Evolutionary conservation across 2,888 invertebrate species (phyloP).

Genomic region (Cinara cedri): DNA sequence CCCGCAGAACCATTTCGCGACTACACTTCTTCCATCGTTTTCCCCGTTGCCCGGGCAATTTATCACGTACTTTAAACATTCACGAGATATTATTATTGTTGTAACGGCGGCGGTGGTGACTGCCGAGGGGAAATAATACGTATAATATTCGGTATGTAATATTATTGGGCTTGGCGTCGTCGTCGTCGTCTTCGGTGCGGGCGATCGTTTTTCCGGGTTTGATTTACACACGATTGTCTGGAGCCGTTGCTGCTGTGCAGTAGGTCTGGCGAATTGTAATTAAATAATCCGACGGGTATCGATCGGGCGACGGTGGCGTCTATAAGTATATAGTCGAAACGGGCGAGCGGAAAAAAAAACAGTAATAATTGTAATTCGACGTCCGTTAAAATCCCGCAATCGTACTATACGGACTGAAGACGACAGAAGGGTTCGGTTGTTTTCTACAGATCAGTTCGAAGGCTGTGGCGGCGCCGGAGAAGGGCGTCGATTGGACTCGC

Average conservation of each 20-base stretch:
- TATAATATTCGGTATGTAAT: no score
- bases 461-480: neutral
- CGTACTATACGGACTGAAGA: no score
- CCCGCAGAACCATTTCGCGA: neutral
- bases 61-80: slow-evolving; percentile 16
- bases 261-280: slow-evolving; percentile 31
- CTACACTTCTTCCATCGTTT: neutral
- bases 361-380: no score
- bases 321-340: no score
- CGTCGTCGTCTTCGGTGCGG: no score
- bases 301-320: neutral
- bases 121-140: neutral
- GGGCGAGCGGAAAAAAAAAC: neutral
- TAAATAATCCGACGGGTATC: slow-evolving; percentile 23
- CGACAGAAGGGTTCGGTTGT: no score
- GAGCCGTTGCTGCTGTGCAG: neutral
- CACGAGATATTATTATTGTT: slow-evolving; percentile 25
- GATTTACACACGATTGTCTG: slow-evolving; percentile 4
- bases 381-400: no score
- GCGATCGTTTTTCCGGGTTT: neutral
- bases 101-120: neutral
- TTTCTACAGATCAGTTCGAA: neutral
- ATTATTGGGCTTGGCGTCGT: no score
- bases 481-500: neutral
- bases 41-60: neutral